A percentile compares a stretch with the other conserved stretches of the same genome.
Conservation (phyloP, 2,797 vertebrate genomes). For the Aratinga solstitialis region DNA sequence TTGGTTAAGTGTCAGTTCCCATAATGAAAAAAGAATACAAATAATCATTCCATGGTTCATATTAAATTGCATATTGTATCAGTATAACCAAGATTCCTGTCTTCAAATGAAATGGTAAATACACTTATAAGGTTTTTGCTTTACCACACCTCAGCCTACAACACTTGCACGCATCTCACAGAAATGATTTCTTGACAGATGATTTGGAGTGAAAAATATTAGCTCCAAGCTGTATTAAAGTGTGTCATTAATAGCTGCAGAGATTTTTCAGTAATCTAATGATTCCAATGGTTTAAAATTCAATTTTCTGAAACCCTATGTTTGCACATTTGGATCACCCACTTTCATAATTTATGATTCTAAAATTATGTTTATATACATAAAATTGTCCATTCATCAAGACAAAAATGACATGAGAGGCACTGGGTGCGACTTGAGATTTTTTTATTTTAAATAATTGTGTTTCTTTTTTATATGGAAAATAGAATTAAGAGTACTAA, state of each 20-base stretch:
- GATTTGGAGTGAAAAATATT: conserved; percentile 66
- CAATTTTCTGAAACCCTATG: conserved; percentile 5
- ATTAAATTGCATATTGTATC: background rate
- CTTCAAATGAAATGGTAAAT: conserved; percentile 47
- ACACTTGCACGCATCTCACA: background rate
- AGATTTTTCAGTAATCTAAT: conserved; percentile 20
- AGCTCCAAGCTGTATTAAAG: conserved; percentile 45
- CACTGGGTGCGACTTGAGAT: background rate
- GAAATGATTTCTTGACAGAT: conserved; percentile 26
- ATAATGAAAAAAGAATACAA: background rate
- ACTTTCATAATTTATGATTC: conserved; percentile 45
- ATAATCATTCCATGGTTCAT: background rate
- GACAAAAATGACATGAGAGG: background rate
- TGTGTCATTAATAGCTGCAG: conserved; percentile 8
- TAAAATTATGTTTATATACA: conserved; percentile 39
- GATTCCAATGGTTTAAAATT: conserved; percentile 45
- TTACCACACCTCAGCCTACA: conserved; percentile 16
- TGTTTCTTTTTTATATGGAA: background rate
- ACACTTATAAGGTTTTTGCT: background rate
- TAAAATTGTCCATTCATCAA: conserved; percentile 24
- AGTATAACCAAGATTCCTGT: background rate
- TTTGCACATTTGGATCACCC: conserved; percentile 20
- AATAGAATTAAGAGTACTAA: conserved; percentile 42
- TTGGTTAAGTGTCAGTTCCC: background rate
- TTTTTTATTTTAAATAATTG: background rate